Evolutionary conservation across 2,888 invertebrate species (phyloP).

Genomic region (Pseudococcus longispinus): DNA sequence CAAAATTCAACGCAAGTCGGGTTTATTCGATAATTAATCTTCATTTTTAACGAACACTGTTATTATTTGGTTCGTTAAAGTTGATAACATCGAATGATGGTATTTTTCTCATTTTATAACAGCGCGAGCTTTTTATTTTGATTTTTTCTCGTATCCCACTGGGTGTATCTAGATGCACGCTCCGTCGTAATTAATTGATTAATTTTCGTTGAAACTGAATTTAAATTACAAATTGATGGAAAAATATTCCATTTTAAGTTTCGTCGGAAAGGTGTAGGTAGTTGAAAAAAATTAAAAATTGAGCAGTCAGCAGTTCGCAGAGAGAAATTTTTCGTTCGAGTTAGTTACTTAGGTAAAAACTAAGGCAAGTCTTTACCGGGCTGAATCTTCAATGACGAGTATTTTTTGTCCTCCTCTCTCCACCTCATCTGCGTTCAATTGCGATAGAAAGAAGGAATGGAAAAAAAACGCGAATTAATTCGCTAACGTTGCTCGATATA

Average conservation of each 20-base stretch:
- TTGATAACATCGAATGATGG: background rate
- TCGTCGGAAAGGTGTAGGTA: too few species aligned
- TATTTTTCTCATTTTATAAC: background rate
- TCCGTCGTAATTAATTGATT: background rate
- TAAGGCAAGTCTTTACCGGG: background rate
- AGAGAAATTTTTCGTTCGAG: background rate
- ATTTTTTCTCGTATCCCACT: background rate
- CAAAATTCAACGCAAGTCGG: background rate
- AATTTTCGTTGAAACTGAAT: too few species aligned
- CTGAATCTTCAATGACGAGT: background rate
- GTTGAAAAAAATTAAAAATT: too few species aligned
- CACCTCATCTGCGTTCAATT: background rate
- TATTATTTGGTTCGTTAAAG: slow-evolving; percentile 8
- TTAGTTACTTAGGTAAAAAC: background rate
- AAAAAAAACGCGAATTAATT: slow-evolving; percentile 10
- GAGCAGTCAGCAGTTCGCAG: background rate
- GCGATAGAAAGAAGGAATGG: background rate
- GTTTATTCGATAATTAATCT: background rate
- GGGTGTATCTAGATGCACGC: background rate
- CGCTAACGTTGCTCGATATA: slow-evolving; percentile 34
- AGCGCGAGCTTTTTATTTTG: background rate
- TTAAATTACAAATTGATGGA: too few species aligned
- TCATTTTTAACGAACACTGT: background rate
- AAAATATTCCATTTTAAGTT: too few species aligned
- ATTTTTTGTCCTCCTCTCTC: background rate